Evolutionary conservation across 2,797 vertebrate genomes (phyloP).

Genomic region (Ataeniobius toweri): DNA sequence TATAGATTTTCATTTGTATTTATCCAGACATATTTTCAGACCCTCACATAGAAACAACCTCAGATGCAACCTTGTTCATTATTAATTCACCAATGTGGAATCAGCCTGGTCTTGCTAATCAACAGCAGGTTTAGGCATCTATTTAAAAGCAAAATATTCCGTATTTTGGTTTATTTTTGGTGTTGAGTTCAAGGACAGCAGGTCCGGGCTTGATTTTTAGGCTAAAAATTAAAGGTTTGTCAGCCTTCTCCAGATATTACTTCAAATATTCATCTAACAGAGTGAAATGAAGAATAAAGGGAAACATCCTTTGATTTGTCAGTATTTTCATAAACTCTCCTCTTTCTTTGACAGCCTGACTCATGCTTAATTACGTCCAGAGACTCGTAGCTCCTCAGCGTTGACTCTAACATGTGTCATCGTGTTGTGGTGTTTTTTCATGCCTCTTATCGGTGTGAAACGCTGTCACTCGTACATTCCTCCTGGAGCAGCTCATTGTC

Average conservation of each 20-base stretch:
- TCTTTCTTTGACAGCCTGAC: constrained; percentile 39
- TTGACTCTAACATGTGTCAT: constrained; percentile 60
- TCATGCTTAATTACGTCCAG: constrained; percentile 35
- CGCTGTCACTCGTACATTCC: constrained; percentile 46
- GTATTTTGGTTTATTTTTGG: no score
- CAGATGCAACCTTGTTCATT: not conserved
- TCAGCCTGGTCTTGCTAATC: not conserved
- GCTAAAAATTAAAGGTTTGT: not conserved
- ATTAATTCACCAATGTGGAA: not conserved
- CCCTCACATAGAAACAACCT: not conserved
- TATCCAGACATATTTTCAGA: not conserved
- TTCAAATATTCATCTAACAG: no score
- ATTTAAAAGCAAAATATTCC: not conserved
- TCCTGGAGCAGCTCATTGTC: constrained; percentile 16
- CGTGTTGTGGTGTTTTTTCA: constrained; percentile 55
- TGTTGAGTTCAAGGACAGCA: no score
- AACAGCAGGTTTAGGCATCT: not conserved
- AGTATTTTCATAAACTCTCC: constrained; percentile 8
- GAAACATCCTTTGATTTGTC: no score
- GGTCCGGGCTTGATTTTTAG: no score
- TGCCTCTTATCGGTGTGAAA: constrained; percentile 50
- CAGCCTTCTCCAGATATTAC: not conserved
- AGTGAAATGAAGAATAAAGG: no score
- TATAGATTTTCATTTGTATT: not conserved
- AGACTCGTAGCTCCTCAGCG: not conserved